Evolutionary conservation across 2,888 invertebrate genomes (phyloP).

Genomic region (Fissipunctia ypsillon): DNA sequence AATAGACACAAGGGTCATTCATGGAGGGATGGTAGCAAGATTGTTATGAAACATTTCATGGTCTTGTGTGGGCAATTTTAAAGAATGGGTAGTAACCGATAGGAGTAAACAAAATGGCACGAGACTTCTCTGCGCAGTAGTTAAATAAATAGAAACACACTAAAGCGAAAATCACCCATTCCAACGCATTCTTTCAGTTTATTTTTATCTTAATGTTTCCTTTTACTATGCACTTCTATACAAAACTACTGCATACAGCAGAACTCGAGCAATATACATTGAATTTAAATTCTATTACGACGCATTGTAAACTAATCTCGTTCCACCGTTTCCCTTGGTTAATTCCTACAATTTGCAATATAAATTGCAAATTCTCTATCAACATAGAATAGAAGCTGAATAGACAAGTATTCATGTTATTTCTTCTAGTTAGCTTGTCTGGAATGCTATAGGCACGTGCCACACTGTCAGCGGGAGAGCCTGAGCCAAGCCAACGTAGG

Average conservation of each 20-base stretch:
- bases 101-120: not conserved
- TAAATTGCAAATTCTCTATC: conserved; percentile 50
- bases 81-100: not conserved
- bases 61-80: not conserved
- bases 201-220: conserved; percentile 2
- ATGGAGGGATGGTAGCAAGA: not conserved
- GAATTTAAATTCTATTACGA: conserved; percentile 38
- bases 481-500: not conserved
- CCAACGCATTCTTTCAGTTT: not conserved
- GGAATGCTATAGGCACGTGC: conserved; percentile 49
- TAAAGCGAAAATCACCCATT: conserved; percentile 4
- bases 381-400: conserved; percentile 52
- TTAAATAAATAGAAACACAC: not conserved
- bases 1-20: not conserved
- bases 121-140: not conserved
- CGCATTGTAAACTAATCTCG: conserved; percentile 29
- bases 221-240: conserved; percentile 14
- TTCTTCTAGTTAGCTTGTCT: conserved; percentile 49
- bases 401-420: conserved; percentile 41
- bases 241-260: conserved; percentile 17
- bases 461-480: conserved; percentile 36
- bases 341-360: conserved; percentile 50
- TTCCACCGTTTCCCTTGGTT: conserved; percentile 43
- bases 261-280: conserved; percentile 17
- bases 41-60: not conserved